These are phyloP conservation scores for Orestias chungarensis DNA, from an alignment of 2,797 vertebrate genomes.

Conservation along the genomic window DNA sequence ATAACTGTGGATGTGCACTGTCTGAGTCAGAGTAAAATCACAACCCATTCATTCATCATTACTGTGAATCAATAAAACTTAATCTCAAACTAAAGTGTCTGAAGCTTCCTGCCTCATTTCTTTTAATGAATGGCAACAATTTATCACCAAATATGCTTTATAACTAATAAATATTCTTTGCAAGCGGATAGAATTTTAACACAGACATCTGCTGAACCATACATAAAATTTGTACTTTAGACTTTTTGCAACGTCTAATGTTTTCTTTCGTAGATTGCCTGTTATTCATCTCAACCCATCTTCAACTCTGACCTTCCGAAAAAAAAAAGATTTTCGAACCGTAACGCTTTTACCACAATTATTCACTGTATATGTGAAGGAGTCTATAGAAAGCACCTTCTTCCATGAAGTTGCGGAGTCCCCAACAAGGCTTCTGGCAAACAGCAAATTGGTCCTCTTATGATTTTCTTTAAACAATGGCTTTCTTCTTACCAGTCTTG, in stretches of 20 bases:
- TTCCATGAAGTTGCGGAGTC: too few relatives aligned
- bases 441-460: too few relatives aligned
- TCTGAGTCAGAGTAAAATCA: constrained; percentile 59
- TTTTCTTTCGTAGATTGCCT: neutral
- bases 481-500: neutral
- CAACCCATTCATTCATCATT: constrained; percentile 73
- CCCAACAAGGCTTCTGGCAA: neutral
- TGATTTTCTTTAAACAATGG: neutral
- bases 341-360: neutral
- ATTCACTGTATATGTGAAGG: neutral
- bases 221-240: neutral
- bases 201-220: neutral
- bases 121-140: constrained; percentile 41
- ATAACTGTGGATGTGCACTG: constrained; percentile 63
- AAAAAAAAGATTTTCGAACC: neutral
- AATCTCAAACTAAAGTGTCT: constrained; percentile 61
- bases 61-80: constrained; percentile 84
- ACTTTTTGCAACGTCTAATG: neutral
- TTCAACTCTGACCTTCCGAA: neutral
- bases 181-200: constrained; percentile 10
- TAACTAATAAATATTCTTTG: constrained; percentile 11
- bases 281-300: neutral
- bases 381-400: neutral
- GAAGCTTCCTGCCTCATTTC: constrained; percentile 51
- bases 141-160: constrained; percentile 15